These are phyloP conservation scores for Steatornis caripensis DNA, from an alignment of 2,113 vertebrate species.

Conservation along the genomic window DNA sequence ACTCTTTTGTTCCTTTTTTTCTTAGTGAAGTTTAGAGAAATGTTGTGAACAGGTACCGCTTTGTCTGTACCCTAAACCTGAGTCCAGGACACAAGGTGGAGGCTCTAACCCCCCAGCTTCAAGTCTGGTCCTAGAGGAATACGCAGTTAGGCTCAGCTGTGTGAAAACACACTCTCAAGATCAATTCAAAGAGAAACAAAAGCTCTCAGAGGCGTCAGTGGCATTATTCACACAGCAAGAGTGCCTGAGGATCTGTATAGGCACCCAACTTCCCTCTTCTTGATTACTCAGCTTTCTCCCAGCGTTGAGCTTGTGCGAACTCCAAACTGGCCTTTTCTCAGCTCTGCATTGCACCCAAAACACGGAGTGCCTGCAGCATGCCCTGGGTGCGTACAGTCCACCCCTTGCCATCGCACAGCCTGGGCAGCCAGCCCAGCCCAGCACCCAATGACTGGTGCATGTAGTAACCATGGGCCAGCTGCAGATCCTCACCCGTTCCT, in stretches of 20 bases:
- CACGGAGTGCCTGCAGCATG: background rate
- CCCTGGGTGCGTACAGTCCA: background rate
- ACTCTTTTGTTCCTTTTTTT: background rate
- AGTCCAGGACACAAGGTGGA: background rate
- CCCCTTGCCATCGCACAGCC: background rate
- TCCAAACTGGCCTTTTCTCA: background rate
- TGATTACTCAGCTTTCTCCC: background rate
- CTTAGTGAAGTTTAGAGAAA: background rate
- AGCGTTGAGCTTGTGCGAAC: fast-evolving
- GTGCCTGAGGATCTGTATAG: background rate
- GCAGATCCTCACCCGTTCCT: background rate
- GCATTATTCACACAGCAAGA: background rate
- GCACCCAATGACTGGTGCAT: fast-evolving
- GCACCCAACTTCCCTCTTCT: background rate
- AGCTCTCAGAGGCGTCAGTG: background rate
- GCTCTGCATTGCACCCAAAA: background rate
- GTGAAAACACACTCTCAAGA: background rate
- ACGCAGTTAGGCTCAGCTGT: background rate
- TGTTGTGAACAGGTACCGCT: background rate
- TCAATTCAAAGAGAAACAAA: background rate
- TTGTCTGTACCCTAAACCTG: background rate
- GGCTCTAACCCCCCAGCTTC: background rate
- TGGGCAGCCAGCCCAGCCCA: background rate
- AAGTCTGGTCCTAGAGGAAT: background rate
- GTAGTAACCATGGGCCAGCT: background rate